Conservation (phyloP, 2,888 invertebrate genomes). For the Gortyna flavago region DNA sequence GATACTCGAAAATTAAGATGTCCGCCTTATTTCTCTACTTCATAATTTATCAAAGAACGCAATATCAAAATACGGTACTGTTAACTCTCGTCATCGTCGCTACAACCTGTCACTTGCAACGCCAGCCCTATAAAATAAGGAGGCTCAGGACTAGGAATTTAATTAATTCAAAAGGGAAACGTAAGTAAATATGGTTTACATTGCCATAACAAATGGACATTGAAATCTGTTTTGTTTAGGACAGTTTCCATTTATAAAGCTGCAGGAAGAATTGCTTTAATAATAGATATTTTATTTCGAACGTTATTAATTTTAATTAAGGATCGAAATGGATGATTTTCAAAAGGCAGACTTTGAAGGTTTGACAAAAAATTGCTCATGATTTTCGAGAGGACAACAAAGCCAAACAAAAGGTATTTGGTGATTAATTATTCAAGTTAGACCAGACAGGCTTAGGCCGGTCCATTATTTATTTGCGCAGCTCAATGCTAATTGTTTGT, state of each 20-base stretch:
- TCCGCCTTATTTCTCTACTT: background rate
- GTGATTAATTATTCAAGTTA: slow-evolving; percentile 64
- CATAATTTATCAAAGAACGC: slow-evolving; percentile 17
- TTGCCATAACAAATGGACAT: slow-evolving; percentile 68
- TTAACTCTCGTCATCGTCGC: slow-evolving; percentile 19
- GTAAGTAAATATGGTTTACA: slow-evolving; percentile 73
- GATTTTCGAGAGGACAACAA: slow-evolving; percentile 57
- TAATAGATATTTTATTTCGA: slow-evolving; percentile 61
- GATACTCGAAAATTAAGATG: background rate
- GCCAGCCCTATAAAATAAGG: slow-evolving; percentile 63
- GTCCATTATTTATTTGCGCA: slow-evolving; percentile 55
- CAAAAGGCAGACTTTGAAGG: slow-evolving; percentile 53
- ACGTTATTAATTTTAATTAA: slow-evolving; percentile 69
- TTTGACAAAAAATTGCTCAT: slow-evolving; percentile 51
- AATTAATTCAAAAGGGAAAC: slow-evolving; percentile 81
- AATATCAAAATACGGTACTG: slow-evolving; percentile 18
- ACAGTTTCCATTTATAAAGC: slow-evolving; percentile 60
- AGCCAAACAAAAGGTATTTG: slow-evolving; percentile 53
- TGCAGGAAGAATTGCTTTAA: too few relatives aligned
- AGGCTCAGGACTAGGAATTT: slow-evolving; percentile 75
- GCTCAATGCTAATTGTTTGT: slow-evolving; percentile 57
- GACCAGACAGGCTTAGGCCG: slow-evolving; percentile 41
- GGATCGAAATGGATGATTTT: slow-evolving; percentile 55
- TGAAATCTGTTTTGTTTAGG: slow-evolving; percentile 61
- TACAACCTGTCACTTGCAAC: slow-evolving; percentile 61